Evolutionary conservation across 2,797 vertebrate genomes (phyloP).

Genomic region (Enteromius anoplus): DNA sequence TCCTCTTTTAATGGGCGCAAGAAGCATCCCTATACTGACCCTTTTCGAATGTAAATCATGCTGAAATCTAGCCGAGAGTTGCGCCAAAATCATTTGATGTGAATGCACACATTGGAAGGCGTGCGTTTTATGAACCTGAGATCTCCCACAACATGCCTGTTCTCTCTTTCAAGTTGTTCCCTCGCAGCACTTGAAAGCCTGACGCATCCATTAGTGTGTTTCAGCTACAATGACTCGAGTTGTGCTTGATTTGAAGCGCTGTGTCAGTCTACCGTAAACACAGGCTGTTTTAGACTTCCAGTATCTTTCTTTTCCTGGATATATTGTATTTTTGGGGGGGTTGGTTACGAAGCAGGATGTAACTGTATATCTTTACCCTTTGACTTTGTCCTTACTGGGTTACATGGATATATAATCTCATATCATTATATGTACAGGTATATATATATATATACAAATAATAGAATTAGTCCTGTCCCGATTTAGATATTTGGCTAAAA

Average conservation of each 20-base stretch:
- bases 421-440: not conserved
- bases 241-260: constrained; percentile 21
- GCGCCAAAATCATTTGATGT: not conserved
- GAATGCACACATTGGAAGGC: not conserved
- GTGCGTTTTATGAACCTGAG: constrained; percentile 14
- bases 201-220: constrained; percentile 24
- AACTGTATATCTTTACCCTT: not conserved
- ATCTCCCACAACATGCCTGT: constrained; percentile 12
- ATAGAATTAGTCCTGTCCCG: not conserved
- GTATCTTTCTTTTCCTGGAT: constrained; percentile 7
- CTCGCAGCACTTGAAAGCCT: constrained; percentile 30
- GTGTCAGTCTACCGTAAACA: not conserved
- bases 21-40: constrained; percentile 9
- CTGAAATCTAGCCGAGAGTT: not conserved
- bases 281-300: not conserved
- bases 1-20: not conserved
- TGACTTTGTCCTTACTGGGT: not conserved
- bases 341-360: not conserved
- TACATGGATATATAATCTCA: not conserved
- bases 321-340: not conserved
- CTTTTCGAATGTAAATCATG: constrained; percentile 7
- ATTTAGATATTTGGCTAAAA: not conserved
- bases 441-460: not conserved
- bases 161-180: constrained; percentile 30
- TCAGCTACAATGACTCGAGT: constrained; percentile 22